Percentiles rank a stretch among this genome's conserved stretches.
phyloP scores from a whole-genome alignment of 2,113 vertebrate genomes.

The Hemicordylus capensis region DNA sequence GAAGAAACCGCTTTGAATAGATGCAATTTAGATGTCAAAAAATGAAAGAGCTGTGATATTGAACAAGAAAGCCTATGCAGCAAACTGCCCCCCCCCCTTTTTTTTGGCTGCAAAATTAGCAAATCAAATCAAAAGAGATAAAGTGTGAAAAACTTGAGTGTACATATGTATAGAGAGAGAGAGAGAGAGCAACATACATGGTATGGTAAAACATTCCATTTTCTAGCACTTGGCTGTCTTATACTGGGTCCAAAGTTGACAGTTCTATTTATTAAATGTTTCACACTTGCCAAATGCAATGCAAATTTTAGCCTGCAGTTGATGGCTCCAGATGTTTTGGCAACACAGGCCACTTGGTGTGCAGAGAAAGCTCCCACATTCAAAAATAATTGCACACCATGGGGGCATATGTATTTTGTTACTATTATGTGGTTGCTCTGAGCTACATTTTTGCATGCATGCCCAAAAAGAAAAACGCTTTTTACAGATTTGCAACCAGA shows the following conservation, averaged over 20 bases:
- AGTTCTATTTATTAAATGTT: background rate
- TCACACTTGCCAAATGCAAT: background rate
- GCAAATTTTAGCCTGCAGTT: background rate
- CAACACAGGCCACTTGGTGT: background rate
- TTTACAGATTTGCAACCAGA: background rate
- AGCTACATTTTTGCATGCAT: background rate
- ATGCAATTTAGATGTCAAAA: background rate
- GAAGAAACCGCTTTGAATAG: background rate
- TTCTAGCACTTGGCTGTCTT: background rate
- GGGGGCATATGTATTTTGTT: background rate
- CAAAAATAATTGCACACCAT: background rate
- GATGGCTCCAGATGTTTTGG: background rate
- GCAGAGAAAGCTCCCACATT: background rate
- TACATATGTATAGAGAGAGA: no score
- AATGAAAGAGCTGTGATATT: background rate
- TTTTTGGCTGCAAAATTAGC: background rate
- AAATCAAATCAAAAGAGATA: background rate
- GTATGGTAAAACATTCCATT: background rate
- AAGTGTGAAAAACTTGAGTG: background rate
- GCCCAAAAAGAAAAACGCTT: background rate
- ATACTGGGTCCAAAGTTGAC: background rate
- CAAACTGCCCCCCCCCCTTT: background rate
- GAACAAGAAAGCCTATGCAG: background rate
- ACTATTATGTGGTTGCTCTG: background rate
- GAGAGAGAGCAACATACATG: no score